Percentiles rank a stretch among this genome's conserved stretches.
Evolutionary conservation across 2,113 vertebrate genomes (phyloP).

Genomic region (Phalacrocorax brasilianus): DNA sequence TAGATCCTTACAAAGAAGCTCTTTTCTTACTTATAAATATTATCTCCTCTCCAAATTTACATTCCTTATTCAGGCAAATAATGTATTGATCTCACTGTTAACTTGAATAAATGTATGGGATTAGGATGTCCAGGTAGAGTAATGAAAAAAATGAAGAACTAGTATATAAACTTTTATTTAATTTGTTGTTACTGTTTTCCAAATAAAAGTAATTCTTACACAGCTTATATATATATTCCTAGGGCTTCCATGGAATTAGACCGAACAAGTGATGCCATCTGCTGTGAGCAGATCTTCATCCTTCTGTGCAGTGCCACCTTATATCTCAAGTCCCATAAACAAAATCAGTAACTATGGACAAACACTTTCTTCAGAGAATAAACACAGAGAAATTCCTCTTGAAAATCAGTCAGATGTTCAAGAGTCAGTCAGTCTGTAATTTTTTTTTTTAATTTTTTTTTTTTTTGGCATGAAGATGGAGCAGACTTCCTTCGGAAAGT

Average conservation of each 20-base stretch:
- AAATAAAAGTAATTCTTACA: background rate
- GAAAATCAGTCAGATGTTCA: background rate
- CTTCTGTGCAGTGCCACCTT: background rate
- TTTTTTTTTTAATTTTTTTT: background rate
- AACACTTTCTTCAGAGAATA: background rate
- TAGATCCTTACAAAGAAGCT: background rate
- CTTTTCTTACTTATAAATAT: background rate
- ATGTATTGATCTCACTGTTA: background rate
- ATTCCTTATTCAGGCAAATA: background rate
- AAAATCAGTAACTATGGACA: background rate
- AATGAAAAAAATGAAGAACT: accelerated
- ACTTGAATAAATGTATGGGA: background rate
- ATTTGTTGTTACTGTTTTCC: background rate
- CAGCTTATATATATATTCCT: background rate
- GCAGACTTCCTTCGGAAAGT: background rate
- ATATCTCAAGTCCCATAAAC: background rate
- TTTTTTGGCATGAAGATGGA: background rate
- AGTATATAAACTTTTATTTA: background rate
- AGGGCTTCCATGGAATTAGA: background rate
- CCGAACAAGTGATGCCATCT: background rate
- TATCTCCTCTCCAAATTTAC: background rate
- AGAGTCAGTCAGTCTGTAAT: background rate
- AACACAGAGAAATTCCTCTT: background rate
- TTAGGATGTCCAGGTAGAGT: background rate
- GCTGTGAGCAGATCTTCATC: background rate